phyloP scores from a whole-genome alignment of 2,113 vertebrate genomes.

The Syngnathus typhle region DNA sequence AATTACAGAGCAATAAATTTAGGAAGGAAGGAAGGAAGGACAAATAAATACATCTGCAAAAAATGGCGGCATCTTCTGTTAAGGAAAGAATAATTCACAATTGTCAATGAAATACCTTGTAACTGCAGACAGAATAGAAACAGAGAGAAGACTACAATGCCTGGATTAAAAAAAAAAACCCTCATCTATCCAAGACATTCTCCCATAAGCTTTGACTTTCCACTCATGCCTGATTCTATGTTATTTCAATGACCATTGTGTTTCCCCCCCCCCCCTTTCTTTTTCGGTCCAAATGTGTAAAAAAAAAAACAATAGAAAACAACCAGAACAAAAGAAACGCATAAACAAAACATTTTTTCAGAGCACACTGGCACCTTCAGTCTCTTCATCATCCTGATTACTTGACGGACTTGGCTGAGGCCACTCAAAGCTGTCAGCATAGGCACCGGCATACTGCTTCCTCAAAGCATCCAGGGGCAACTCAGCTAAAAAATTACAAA shows the following conservation, averaged over 20 bases:
- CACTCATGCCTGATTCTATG: background rate
- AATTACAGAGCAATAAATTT: conserved; percentile 6
- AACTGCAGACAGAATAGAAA: background rate
- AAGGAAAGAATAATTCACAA: background rate
- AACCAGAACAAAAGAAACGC: background rate
- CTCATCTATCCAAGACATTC: background rate
- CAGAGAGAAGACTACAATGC: too few species aligned
- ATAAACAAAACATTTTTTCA: background rate
- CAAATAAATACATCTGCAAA: background rate
- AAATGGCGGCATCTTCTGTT: background rate
- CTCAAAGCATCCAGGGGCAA: conserved; percentile 82
- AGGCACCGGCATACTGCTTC: conserved; percentile 90
- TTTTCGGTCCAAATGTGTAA: background rate
- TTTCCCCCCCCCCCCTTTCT: too few species aligned
- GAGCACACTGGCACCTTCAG: conserved; percentile 55
- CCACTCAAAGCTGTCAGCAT: conserved; percentile 84
- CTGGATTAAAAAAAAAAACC: background rate
- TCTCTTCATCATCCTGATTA: conserved; percentile 82
- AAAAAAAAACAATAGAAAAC: too few species aligned
- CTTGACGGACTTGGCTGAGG: conserved; percentile 74
- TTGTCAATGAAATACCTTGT: background rate
- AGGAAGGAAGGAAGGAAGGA: background rate
- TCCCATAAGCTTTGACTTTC: too few species aligned
- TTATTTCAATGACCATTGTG: background rate
- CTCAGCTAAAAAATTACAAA: conserved; percentile 73